Evolutionary conservation across 2,113 vertebrate species (phyloP), one percentile per base, ranked within the genome.

Genomic region (Phalacrocorax aristotelis): DNA sequence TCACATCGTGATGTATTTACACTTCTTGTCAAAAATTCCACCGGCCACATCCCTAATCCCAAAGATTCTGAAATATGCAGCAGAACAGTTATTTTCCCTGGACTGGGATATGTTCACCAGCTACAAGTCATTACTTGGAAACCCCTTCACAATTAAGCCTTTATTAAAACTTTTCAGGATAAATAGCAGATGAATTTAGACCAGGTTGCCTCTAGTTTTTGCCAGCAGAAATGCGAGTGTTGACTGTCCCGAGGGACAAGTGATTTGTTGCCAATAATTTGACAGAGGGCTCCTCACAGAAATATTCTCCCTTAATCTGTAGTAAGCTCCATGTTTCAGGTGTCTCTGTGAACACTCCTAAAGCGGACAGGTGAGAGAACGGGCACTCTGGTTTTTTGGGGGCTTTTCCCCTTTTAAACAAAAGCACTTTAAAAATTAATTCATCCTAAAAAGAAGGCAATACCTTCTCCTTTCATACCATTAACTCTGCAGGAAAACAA

Each of bases 81-180:
- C 54, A 87, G 83, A 91, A 76, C 5, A 60, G 49, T 62, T 87
- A 25, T 79, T 94, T 94, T 93, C n/a, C 52, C 58, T 19, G 11
- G 54, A 42, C 18, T 58, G n/a, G 69, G 70, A 62, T 57, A 57
- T 0, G 2, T 72, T 89, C 40, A 82, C 36, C 25, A 82, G 55
- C 48, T 66, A 66, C 54, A 54, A 69, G 32, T 38, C 1, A 3
- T 66, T 65, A 74, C 70, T 66, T 62, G 58, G 64, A 93, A 95
- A 57, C 26, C 4, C 22, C 55, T 80, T 87, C 36, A 77, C 70
- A 93, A 80, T 95, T 95, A 89, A 85, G 38, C 12, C 54, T 74
- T 90, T 83, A 94, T 97, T 87, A 93, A 93, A 92, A 79, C 29
- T 86, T 94, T 51, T 51, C 71, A 72, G 70, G 62, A 69, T 84